Conservation (phyloP, 2,797 vertebrate species). For the Numenius phaeopus region DNA sequence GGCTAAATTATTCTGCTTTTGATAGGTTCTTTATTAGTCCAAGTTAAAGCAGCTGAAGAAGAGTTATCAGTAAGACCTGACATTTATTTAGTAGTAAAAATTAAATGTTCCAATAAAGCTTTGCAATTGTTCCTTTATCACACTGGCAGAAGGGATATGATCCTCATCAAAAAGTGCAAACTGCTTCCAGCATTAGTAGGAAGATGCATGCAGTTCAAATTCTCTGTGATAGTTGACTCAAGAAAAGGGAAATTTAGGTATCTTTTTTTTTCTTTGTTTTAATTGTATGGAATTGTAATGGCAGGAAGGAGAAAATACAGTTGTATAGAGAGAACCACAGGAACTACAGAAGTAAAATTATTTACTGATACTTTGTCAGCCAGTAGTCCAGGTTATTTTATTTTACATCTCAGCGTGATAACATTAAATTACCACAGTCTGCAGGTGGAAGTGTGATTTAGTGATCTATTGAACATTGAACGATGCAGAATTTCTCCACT, state of each 20-base stretch:
- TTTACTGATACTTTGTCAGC: neutral
- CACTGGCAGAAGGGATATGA: neutral
- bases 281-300: neutral
- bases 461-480: neutral
- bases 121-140: neutral
- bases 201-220: neutral
- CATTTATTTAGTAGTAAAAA: neutral
- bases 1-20: neutral
- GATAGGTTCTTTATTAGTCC: neutral
- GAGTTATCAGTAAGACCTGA: neutral
- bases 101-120: neutral
- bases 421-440: neutral
- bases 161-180: neutral
- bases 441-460: constrained; percentile 16
- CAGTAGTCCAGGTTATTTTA: constrained; percentile 8
- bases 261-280: neutral
- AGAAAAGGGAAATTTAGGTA: neutral
- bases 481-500: neutral
- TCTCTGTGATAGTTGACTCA: neutral
- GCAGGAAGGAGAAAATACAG: neutral
- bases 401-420: neutral
- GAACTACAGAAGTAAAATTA: neutral
- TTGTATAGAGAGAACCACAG: neutral
- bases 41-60: neutral
- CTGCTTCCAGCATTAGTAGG: neutral